These are phyloP conservation scores for Chloroceryle amazona DNA, from an alignment of 2,797 vertebrate genomes.

Conservation along the genomic window DNA sequence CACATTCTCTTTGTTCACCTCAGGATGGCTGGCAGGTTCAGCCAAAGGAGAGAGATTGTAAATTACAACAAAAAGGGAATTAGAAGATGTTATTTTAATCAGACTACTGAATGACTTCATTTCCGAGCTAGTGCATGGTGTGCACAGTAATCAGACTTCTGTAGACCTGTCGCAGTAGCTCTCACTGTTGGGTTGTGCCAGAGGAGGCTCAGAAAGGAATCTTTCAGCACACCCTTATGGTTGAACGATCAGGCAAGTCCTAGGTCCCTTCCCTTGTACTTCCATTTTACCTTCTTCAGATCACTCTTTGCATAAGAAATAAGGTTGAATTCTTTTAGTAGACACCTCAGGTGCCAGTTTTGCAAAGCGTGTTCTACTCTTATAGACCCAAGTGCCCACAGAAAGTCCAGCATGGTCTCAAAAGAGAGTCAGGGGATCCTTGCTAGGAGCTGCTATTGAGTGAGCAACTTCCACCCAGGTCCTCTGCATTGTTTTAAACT, in stretches of 20 bases:
- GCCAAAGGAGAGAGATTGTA: constrained; percentile 78
- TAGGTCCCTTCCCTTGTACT: not conserved
- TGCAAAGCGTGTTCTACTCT: not conserved
- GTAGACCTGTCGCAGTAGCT: not conserved
- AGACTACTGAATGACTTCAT: constrained; percentile 66
- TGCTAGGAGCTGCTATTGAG: not conserved
- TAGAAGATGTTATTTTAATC: constrained; percentile 77
- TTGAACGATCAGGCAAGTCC: constrained; percentile 36
- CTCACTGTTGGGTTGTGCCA: not conserved
- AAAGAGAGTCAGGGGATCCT: not conserved
- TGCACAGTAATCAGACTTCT: constrained; percentile 36
- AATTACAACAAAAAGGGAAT: constrained; percentile 75
- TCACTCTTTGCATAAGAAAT: constrained; percentile 1
- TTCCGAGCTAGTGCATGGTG: not conserved
- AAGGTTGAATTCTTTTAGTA: not conserved
- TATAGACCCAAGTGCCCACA: not conserved
- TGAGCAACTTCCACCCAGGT: not conserved
- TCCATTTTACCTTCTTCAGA: not conserved
- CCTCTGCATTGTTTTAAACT: constrained; percentile 4
- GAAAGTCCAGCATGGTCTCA: not conserved
- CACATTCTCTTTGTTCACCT: constrained; percentile 78
- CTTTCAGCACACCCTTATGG: constrained; percentile 53
- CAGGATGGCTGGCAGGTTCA: constrained; percentile 78
- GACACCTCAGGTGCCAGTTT: not conserved
- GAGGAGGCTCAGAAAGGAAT: constrained; percentile 49